Percentiles rank a stretch among this genome's conserved stretches.
Conservation (phyloP, 2,888 invertebrate species). For the Drosophila gaucha region DNA sequence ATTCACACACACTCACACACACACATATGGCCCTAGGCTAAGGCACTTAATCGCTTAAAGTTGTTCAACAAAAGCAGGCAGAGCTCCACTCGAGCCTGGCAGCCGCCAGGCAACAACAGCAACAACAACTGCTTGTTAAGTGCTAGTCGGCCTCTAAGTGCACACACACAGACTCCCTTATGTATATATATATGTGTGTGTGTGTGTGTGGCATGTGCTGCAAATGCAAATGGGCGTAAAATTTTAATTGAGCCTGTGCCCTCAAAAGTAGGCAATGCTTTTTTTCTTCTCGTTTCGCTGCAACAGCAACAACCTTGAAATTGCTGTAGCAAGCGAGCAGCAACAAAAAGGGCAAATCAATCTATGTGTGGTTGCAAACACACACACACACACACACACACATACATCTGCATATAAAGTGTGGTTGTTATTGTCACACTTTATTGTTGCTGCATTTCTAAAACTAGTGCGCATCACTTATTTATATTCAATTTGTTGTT, state of each 20-base stretch:
- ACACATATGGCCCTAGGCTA: slow-evolving; percentile 40
- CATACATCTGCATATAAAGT: slow-evolving; percentile 1
- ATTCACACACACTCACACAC: neutral
- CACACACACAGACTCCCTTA: slow-evolving; percentile 18
- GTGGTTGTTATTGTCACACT: slow-evolving; percentile 28
- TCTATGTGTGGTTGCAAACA: slow-evolving; percentile 36
- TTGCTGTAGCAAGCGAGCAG: slow-evolving; percentile 42
- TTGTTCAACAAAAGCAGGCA: slow-evolving; percentile 55
- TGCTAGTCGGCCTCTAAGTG: slow-evolving; percentile 31
- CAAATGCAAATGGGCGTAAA: slow-evolving; percentile 73
- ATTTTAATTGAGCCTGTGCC: slow-evolving; percentile 78
- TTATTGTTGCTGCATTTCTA: slow-evolving; percentile 12
- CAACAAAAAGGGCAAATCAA: slow-evolving; percentile 63
- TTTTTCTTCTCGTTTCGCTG: slow-evolving; percentile 48
- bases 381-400: slow-evolving; percentile 15
- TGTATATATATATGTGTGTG: slow-evolving; percentile 12
- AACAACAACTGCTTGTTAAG: slow-evolving; percentile 22
- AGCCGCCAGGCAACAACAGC: slow-evolving; percentile 38
- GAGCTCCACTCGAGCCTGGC: slow-evolving; percentile 58
- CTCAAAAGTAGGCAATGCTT: slow-evolving; percentile 62
- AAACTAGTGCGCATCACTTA: slow-evolving; percentile 64
- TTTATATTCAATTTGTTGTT: slow-evolving; percentile 74
- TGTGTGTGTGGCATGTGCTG: slow-evolving; percentile 41
- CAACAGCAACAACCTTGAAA: slow-evolving; percentile 50
- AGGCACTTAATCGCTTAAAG: slow-evolving; percentile 66